phyloP scores from a whole-genome alignment of 2,113 vertebrate genomes.

The Aldabrachelys gigantea region DNA sequence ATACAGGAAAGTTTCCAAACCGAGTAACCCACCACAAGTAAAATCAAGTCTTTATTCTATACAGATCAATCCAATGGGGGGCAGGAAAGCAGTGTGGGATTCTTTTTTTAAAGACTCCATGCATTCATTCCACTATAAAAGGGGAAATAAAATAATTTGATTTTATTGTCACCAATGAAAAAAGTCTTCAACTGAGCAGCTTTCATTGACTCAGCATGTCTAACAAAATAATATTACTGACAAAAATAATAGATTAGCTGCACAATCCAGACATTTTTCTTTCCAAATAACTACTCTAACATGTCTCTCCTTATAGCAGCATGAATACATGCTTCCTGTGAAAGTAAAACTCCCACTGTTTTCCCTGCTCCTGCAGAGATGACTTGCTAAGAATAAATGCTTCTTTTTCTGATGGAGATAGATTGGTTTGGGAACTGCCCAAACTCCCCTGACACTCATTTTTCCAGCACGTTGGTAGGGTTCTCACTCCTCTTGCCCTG shows the following conservation, averaged over 20 bases:
- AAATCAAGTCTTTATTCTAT: slow-evolving; percentile 8
- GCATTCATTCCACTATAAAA: slow-evolving; percentile 18
- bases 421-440: not conserved
- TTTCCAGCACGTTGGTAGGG: not conserved
- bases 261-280: not conserved
- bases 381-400: slow-evolving; percentile 31
- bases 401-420: not conserved
- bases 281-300: not conserved
- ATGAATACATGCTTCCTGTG: not conserved
- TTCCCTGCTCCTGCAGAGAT: not conserved
- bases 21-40: not conserved
- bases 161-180: slow-evolving; percentile 55
- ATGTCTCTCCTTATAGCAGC: not conserved
- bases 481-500: not conserved
- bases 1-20: slow-evolving; percentile 32
- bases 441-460: not conserved
- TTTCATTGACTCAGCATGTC: not conserved
- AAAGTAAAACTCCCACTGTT: slow-evolving; percentile 12
- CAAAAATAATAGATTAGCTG: slow-evolving; percentile 37
- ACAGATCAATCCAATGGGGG: not conserved
- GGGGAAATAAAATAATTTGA: slow-evolving; percentile 43
- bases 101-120: slow-evolving; percentile 31
- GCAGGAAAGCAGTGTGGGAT: not conserved
- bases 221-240: slow-evolving; percentile 48
- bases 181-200: slow-evolving; percentile 28